phyloP scores from a whole-genome alignment of 2,797 vertebrate genomes.

The Coregonus ussuriensis region DNA sequence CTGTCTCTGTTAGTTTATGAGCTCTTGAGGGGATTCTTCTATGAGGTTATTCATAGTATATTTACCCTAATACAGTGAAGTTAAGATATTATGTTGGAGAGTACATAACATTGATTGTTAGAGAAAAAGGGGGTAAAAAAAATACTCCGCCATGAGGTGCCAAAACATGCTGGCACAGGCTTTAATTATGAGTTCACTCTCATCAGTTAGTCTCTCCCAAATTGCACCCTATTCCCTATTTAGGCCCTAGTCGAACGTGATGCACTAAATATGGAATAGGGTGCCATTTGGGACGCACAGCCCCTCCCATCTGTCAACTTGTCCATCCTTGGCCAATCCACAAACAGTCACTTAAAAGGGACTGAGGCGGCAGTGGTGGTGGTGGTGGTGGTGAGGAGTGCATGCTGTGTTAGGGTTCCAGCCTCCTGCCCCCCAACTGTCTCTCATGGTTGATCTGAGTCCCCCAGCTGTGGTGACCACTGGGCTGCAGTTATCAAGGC shows the following conservation, averaged over 20 bases:
- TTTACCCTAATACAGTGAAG: slow-evolving; percentile 51
- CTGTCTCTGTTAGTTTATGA: slow-evolving; percentile 58
- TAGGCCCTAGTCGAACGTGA: not conserved
- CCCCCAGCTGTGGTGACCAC: slow-evolving; percentile 62
- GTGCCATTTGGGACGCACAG: not conserved
- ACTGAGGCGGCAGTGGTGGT: slow-evolving; percentile 30
- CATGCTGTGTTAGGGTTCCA: slow-evolving; percentile 35
- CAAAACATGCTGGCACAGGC: not conserved
- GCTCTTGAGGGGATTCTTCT: slow-evolving; percentile 54
- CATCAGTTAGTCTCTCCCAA: not conserved
- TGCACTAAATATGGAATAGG: not conserved
- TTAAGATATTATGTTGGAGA: not conserved
- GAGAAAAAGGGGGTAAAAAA: not conserved
- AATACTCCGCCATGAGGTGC: not conserved
- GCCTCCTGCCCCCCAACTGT: slow-evolving; percentile 55
- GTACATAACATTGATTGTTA: slow-evolving; percentile 31
- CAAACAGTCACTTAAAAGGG: slow-evolving; percentile 36
- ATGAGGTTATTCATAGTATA: slow-evolving; percentile 60
- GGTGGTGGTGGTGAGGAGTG: slow-evolving; percentile 26
- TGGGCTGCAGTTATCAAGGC: slow-evolving; percentile 60
- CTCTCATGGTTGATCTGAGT: slow-evolving; percentile 57
- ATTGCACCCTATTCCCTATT: not conserved
- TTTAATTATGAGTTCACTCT: not conserved
- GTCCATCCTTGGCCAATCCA: slow-evolving; percentile 24
- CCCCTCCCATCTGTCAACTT: slow-evolving; percentile 34